These are phyloP conservation scores for Lepas anatifera DNA, from an alignment of 2,888 invertebrate species.

Conservation along the genomic window DNA sequence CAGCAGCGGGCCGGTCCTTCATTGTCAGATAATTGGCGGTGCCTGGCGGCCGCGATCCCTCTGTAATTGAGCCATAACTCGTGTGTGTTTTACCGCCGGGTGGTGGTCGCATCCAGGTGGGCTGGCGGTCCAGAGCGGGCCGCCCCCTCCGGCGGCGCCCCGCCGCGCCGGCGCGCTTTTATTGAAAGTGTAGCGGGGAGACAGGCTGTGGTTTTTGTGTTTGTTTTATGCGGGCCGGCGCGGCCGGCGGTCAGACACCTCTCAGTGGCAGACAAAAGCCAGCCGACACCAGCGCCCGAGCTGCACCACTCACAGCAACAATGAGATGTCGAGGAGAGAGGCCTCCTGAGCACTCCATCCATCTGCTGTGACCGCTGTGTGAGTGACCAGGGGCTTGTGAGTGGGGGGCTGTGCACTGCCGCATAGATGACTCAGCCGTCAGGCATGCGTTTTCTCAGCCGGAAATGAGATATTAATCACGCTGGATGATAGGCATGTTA, in stretches of 20 bases:
- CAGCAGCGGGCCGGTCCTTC: neutral
- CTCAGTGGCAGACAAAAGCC: no score
- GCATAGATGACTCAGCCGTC: no score
- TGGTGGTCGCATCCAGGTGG: neutral
- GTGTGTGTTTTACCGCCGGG: neutral
- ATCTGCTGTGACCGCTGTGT: no score
- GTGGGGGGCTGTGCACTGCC: no score
- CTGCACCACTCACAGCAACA: no score
- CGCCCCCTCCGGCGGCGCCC: neutral
- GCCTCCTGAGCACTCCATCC: no score
- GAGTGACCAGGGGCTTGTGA: no score
- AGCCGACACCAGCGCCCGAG: no score
- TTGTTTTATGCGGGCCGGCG: neutral
- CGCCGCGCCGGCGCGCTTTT: neutral
- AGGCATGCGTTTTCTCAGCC: no score
- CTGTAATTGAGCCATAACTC: neutral
- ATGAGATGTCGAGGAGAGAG: no score
- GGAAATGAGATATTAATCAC: no score
- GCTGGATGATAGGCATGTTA: no score
- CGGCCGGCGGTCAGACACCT: neutral
- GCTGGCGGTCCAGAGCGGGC: neutral
- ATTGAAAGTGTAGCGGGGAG: neutral
- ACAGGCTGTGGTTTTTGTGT: neutral
- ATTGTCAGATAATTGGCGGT: neutral
- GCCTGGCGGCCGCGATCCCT: neutral